phyloP scores from a whole-genome alignment of 2,797 vertebrate genomes.

The Cryptoprocta ferox region DNA sequence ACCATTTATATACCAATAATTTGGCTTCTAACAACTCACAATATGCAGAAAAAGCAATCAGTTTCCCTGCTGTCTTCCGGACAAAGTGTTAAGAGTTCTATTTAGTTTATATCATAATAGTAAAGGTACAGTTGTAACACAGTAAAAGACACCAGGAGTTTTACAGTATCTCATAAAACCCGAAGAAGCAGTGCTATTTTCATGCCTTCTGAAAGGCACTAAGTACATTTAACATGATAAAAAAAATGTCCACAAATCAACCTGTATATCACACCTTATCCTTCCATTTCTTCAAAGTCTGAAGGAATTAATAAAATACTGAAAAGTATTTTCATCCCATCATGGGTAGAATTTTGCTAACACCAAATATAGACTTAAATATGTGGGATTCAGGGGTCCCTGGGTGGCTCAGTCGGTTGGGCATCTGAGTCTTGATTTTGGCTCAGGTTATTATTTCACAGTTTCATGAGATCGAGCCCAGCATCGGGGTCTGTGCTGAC shows the following conservation, averaged over 20 bases:
- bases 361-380: neutral
- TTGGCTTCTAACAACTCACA: neutral
- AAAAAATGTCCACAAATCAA: constrained; percentile 2
- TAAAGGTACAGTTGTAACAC: neutral
- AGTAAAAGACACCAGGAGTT: neutral
- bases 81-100: neutral
- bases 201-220: neutral
- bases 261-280: neutral
- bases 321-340: neutral
- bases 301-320: neutral
- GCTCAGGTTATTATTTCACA: no score
- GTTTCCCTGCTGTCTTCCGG: neutral
- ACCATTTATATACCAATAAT: neutral
- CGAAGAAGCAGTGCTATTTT: neutral
- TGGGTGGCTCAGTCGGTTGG: no score
- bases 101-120: neutral
- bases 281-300: neutral
- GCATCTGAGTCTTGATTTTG: no score
- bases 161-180: neutral
- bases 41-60: neutral
- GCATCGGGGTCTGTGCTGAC: no score
- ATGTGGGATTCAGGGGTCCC: neutral
- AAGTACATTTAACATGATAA: neutral
- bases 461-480: no score
- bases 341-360: neutral